Evolutionary conservation across 1,140 invertebrate species (phyloP), one percentile per base, ranked within the genome.

Genomic region (Alviniconcha marisindica): DNA sequence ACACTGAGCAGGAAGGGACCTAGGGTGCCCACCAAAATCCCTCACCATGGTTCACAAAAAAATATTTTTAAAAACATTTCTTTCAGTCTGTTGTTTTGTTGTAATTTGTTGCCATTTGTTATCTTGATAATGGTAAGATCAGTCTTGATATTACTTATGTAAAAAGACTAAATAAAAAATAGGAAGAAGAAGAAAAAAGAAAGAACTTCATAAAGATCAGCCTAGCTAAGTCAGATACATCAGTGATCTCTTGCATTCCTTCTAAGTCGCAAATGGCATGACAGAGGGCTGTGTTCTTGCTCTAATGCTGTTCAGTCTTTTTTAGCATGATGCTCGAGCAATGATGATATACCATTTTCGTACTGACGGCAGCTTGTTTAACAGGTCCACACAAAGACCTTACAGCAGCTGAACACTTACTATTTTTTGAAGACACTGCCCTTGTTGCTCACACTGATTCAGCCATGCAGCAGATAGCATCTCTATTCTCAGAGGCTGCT

Each of bases 341-440:
- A n/a, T 5, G 38, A 66, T 38, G 66, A 66, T n/a, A 0, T 18
- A n/a, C 5, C 5, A 60, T 5, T n/a, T 60, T 5, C 18, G 21
- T 60, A 24, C 21, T 5, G 54, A 60, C 21, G 54, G 28, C 54
- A 24, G 54, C 54, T 21, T 60, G 28, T 60, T 21, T n/a, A 60
- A n/a, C 79, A 81, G 56, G 63, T 36, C 79, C 79, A 81, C 79
- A 60, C 79, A 40, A 63, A 81, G 56, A 69, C 54, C 24, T 12
- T 60, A 2, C 31, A 80, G 79, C 56, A 81, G 66, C n/a, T 81
- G 51, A 81, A 38, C 33, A 81, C 56, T 40, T 69, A 14, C 4
- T 31, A 14, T 81, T 81, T 38, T 54, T 56, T 63, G 15, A 69
- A 21, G 79, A 81, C 7, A 56, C 56, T 66, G 54, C 79, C 56